Evolutionary conservation across 2,797 vertebrate genomes (phyloP), one percentile per base, ranked within the genome.

Genomic region (Botia kubotai): DNA sequence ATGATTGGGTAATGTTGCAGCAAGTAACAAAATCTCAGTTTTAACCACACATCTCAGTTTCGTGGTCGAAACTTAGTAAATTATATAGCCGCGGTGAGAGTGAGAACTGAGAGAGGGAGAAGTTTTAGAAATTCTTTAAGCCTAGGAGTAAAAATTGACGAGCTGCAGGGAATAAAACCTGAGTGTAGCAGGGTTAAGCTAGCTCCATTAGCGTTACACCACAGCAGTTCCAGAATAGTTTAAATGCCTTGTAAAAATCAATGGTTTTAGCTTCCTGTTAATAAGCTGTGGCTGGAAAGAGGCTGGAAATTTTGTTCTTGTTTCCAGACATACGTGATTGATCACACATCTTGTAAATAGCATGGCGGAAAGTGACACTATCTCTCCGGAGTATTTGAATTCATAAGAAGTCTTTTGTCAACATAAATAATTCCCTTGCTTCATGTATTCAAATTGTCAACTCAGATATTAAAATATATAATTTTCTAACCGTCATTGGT

Each of bases 351-450:
- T 78, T 53, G 12, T 60, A 6, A n/a, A 48, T 1, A 60, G 66
- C 26, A 33, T 66, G 16, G 33, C 12, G n/a, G n/a, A 60, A 69
- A 50, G 36, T 50, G 23, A 16, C 23, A 78, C 48, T 69, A 33
- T 77, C 12, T 78, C 76, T 78, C 39, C 33, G 17, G 53, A 69
- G 53, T 33, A 60, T 73, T 77, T 65, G 29, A 71, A 73, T 76
- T 74, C 21, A 75, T 82, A 72, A 43, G 43, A 36, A 74, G 43
- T 70, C 3, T 55, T 74, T 63, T 74, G 81, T 77, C 79, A 72
- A 57, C 80, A 77, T 77, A 17, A 68, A 53, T 29, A 17, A 33
- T 52, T 77, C n/a, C 53, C 55, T 12, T n/a, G 13, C 36, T 65
- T 66, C 29, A 53, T 76, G n/a, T n/a, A n/a, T 23, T 66, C 17